Percentiles rank a stretch among this genome's conserved stretches.
phyloP scores from a whole-genome alignment of 2,797 vertebrate species.

The Dicrostonyx torquatus region DNA sequence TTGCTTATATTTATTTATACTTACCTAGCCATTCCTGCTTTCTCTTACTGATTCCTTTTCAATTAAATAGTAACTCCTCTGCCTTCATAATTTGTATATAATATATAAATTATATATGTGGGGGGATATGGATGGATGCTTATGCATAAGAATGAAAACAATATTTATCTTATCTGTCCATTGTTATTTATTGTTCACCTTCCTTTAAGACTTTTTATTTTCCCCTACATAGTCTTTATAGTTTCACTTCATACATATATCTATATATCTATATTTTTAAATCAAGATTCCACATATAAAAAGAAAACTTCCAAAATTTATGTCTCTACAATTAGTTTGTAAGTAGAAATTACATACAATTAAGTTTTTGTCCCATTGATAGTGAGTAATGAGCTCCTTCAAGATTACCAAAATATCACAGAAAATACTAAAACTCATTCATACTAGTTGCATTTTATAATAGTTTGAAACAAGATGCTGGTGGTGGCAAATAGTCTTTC shows the following conservation, averaged over 20 bases:
- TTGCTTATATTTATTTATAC: neutral
- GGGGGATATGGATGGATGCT: neutral
- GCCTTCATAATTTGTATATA: neutral
- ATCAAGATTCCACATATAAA: neutral
- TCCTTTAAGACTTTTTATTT: neutral
- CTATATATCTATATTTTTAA: neutral
- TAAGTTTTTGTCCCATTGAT: neutral
- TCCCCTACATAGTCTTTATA: neutral
- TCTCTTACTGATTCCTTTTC: neutral
- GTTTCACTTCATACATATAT: neutral
- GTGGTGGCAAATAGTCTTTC: constrained; percentile 43
- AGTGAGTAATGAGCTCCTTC: neutral
- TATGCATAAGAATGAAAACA: neutral
- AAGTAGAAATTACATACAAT: neutral
- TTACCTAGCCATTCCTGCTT: too few species aligned
- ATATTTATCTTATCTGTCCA: neutral
- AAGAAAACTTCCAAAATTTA: neutral
- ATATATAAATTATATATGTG: neutral
- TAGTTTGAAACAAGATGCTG: neutral
- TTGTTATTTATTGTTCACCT: neutral
- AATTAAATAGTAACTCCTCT: too few species aligned
- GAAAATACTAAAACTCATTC: neutral
- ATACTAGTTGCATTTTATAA: neutral
- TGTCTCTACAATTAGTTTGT: neutral
- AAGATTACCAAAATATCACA: constrained; percentile 17